These are phyloP conservation scores for Leptonema lineaticorne DNA, from an alignment of 1,140 invertebrate species.

Conservation along the genomic window DNA sequence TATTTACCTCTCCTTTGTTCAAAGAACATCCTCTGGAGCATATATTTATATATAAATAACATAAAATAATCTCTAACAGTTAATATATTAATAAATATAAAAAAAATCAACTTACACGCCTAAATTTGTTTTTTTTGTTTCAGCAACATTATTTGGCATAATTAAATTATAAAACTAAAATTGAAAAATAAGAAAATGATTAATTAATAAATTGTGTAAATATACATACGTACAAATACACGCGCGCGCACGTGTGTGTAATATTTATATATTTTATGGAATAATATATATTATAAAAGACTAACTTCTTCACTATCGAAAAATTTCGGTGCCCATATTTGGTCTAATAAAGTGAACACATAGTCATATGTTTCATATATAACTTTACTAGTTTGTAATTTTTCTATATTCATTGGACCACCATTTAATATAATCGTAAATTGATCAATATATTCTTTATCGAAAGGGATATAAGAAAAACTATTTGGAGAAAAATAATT, in stretches of 20 bases:
- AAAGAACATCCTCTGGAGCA: neutral
- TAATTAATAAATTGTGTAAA: constrained; percentile 16
- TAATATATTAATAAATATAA: neutral
- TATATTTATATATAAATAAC: neutral
- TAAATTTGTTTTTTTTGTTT: neutral
- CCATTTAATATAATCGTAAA: constrained; percentile 66
- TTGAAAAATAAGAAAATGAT: constrained; percentile 25
- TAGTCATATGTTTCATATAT: constrained; percentile 82
- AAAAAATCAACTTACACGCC: neutral
- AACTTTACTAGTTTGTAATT: constrained; percentile 75
- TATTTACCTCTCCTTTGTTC: neutral
- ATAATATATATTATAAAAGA: constrained; percentile 37
- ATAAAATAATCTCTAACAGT: neutral
- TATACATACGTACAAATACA: neutral
- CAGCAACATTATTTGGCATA: neutral
- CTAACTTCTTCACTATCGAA: constrained; percentile 80
- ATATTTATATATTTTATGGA: neutral
- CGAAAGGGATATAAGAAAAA: constrained; percentile 67
- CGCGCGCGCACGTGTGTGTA: neutral
- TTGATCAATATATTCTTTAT: constrained; percentile 63
- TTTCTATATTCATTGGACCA: constrained; percentile 65
- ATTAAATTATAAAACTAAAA: constrained; percentile 32
- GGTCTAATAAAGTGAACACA: constrained; percentile 74
- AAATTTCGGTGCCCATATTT: constrained; percentile 74
- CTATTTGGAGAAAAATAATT: constrained; percentile 68